Evolutionary conservation across 2,797 vertebrate species (phyloP).

Genomic region (Parambassis ranga): DNA sequence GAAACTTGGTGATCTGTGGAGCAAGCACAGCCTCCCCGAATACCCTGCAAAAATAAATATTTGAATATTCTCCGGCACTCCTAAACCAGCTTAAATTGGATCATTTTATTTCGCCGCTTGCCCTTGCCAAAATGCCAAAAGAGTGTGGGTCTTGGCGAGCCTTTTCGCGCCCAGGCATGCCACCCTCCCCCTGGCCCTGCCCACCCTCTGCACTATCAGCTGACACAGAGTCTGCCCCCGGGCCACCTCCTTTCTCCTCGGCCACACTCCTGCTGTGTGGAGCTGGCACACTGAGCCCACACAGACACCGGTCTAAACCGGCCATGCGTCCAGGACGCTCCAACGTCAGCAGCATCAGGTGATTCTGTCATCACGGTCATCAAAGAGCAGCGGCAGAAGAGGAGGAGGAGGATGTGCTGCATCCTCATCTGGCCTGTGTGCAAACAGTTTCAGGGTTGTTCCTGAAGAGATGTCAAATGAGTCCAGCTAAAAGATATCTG

Average conservation of each 20-base stretch:
- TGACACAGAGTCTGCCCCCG: slow-evolving; percentile 82
- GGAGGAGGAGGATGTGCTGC: slow-evolving; percentile 12
- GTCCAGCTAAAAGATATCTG: background rate
- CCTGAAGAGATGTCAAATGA: too few relatives aligned
- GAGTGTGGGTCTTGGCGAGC: slow-evolving; percentile 83
- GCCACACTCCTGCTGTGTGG: slow-evolving; percentile 75
- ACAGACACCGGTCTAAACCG: slow-evolving; percentile 49
- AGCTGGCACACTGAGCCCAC: slow-evolving; percentile 69
- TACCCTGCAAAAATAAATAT: slow-evolving; percentile 82
- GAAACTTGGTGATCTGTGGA: slow-evolving; percentile 71
- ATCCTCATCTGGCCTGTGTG: slow-evolving; percentile 14
- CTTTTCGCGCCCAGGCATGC: slow-evolving; percentile 65
- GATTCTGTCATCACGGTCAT: slow-evolving; percentile 26
- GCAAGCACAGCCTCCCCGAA: slow-evolving; percentile 65
- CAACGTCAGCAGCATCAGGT: slow-evolving; percentile 43
- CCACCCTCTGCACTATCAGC: slow-evolving; percentile 84
- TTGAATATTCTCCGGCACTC: slow-evolving; percentile 84
- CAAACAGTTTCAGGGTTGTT: background rate
- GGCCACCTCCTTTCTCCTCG: slow-evolving; percentile 75
- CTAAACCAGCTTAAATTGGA: slow-evolving; percentile 86
- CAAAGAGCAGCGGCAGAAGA: background rate
- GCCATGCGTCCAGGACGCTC: slow-evolving; percentile 48
- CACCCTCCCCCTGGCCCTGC: slow-evolving; percentile 75
- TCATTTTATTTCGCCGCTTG: slow-evolving; percentile 81
- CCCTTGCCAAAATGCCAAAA: slow-evolving; percentile 87